A percentile compares a stretch with the other conserved stretches of the same genome.
Conservation (phyloP, 2,888 invertebrate species). For the Asteroscopus sphinx region DNA sequence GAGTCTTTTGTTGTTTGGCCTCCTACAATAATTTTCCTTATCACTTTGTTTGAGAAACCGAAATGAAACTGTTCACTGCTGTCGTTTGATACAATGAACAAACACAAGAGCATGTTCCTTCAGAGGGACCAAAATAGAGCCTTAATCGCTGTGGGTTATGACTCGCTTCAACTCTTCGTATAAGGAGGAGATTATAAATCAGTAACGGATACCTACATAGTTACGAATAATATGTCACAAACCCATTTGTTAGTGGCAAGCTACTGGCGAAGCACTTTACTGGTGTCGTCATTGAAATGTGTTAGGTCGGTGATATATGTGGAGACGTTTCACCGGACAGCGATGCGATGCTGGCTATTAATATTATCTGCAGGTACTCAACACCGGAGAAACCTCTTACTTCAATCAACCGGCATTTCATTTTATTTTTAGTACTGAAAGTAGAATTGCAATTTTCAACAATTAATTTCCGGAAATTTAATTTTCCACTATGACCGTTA, state of each 20-base stretch:
- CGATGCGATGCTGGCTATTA: slow-evolving; percentile 47
- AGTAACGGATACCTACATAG: slow-evolving; percentile 31
- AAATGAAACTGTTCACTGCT: no score
- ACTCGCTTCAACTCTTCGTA: no score
- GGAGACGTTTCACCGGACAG: slow-evolving; percentile 36
- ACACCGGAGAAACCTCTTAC: slow-evolving; percentile 19
- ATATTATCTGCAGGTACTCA: slow-evolving; percentile 38
- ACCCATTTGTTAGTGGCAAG: slow-evolving; percentile 36
- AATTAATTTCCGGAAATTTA: neutral
- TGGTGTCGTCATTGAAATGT: slow-evolving; percentile 47
- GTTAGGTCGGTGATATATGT: slow-evolving; percentile 43
- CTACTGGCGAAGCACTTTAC: slow-evolving; percentile 40
- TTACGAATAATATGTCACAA: slow-evolving; percentile 24
- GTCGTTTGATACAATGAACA: no score
- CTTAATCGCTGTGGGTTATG: slow-evolving; percentile 2
- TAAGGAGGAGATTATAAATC: slow-evolving; percentile 39
- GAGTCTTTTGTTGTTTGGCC: no score
- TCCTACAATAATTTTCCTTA: slow-evolving; percentile 2
- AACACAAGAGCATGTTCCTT: no score
- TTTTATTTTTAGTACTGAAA: slow-evolving; percentile 7
- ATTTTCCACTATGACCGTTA: neutral
- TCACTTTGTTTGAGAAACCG: slow-evolving; percentile 5
- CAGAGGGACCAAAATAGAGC: neutral
- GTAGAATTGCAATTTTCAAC: slow-evolving; percentile 4
- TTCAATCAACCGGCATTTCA: slow-evolving; percentile 15